These are phyloP conservation scores for Cheilosia vulpina DNA, from an alignment of 2,888 invertebrate genomes.

Conservation along the genomic window DNA sequence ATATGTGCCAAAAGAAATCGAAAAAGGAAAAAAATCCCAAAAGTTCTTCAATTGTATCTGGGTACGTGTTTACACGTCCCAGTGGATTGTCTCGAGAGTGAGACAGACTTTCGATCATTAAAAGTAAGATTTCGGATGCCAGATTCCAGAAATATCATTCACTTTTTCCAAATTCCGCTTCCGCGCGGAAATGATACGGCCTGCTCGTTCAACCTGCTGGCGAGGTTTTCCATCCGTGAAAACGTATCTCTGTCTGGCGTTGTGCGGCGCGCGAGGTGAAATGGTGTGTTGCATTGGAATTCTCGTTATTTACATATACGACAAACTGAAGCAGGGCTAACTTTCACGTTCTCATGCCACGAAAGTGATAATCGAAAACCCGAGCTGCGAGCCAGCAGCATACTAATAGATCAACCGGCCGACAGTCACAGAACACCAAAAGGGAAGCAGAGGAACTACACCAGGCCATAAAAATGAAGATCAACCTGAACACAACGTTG, in stretches of 20 bases:
- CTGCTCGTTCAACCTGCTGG: constrained; percentile 28
- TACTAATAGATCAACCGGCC: constrained; percentile 22
- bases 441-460: constrained; percentile 18
- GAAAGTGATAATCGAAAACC: constrained; percentile 66
- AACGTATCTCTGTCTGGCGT: constrained; percentile 1
- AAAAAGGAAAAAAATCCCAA: constrained; percentile 33
- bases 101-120: constrained; percentile 67
- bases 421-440: constrained; percentile 2
- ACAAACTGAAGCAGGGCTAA: constrained; percentile 59
- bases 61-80: constrained; percentile 37
- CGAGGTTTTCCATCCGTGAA: constrained; percentile 7
- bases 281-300: constrained; percentile 54
- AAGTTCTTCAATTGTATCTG: constrained; percentile 20
- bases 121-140: constrained; percentile 59
- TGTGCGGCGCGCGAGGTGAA: not conserved
- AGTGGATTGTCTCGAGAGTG: constrained; percentile 53
- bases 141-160: constrained; percentile 18
- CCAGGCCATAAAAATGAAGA: not conserved
- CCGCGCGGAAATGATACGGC: constrained; percentile 20
- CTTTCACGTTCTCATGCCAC: constrained; percentile 66
- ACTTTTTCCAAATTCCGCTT: constrained; percentile 40
- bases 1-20: constrained; percentile 62
- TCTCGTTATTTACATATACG: constrained; percentile 47
- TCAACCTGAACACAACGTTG: constrained; percentile 1
- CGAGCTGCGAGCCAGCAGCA: constrained; percentile 21